Conservation (phyloP, 1,140 invertebrate genomes). For the Chymomyza costata region DNA sequence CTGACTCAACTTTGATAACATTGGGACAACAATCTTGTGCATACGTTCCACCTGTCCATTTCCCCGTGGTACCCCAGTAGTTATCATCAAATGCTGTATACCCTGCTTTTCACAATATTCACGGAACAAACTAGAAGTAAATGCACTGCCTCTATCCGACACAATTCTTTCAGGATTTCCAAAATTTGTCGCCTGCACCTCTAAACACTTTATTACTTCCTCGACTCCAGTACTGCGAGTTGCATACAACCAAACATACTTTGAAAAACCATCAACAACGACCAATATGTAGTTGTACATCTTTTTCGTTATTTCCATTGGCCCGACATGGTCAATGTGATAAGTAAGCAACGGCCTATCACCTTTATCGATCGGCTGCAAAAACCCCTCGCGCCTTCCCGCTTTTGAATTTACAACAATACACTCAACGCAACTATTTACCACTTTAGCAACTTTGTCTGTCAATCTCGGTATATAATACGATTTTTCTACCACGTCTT, state of each 20-base stretch:
- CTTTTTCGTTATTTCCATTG: constrained; percentile 62
- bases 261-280: constrained; percentile 73
- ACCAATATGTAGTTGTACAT: constrained; percentile 74
- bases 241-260: constrained; percentile 72
- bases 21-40: constrained; percentile 47
- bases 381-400: constrained; percentile 71
- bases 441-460: constrained; percentile 50
- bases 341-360: constrained; percentile 45
- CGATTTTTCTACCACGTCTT: constrained; percentile 59
- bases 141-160: constrained; percentile 51
- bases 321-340: constrained; percentile 52
- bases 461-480: constrained; percentile 68
- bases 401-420: constrained; percentile 43
- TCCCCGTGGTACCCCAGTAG: constrained; percentile 49
- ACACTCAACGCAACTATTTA: constrained; percentile 61
- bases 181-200: constrained; percentile 43
- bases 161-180: constrained; percentile 66
- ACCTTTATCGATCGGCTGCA: constrained; percentile 55
- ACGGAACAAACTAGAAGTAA: constrained; percentile 39
- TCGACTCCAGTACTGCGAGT: constrained; percentile 1
- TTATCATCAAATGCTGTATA: no score
- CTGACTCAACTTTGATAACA: no score
- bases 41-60: constrained; percentile 46
- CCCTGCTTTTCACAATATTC: no score
- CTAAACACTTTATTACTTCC: constrained; percentile 28